These are phyloP conservation scores for Anableps anableps DNA, from an alignment of 2,797 vertebrate species.

Conservation along the genomic window DNA sequence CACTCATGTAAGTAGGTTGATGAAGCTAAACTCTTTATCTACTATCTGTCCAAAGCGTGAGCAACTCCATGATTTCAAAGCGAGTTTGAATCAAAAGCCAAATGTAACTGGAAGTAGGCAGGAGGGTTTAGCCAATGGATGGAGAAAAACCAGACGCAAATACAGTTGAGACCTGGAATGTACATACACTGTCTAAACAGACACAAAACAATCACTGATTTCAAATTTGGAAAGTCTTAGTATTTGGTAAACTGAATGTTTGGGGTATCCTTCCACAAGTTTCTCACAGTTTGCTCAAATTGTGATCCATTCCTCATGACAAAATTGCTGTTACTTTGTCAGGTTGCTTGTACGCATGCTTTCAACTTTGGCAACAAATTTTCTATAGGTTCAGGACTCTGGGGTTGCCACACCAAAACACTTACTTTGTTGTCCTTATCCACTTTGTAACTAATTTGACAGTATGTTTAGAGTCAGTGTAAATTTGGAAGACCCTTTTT, in stretches of 20 bases:
- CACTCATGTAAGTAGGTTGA: not conserved
- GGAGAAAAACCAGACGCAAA: not conserved
- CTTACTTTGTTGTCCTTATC: too few species aligned
- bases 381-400: too few species aligned
- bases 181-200: not conserved
- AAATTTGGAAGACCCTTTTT: not conserved
- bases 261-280: too few species aligned
- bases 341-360: too few species aligned
- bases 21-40: not conserved
- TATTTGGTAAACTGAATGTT: too few species aligned
- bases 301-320: too few species aligned
- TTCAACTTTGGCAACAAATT: too few species aligned
- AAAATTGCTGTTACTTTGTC: too few species aligned
- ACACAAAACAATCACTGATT: not conserved
- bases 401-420: too few species aligned
- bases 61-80: not conserved
- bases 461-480: not conserved
- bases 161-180: not conserved
- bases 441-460: not conserved
- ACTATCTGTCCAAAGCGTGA: not conserved
- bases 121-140: not conserved
- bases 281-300: too few species aligned
- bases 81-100: not conserved
- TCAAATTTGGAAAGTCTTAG: too few species aligned
- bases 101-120: not conserved